Base-by-base conservation (phyloP, 2,888 invertebrate genomes). In the Apodemia hepburni region DNA sequence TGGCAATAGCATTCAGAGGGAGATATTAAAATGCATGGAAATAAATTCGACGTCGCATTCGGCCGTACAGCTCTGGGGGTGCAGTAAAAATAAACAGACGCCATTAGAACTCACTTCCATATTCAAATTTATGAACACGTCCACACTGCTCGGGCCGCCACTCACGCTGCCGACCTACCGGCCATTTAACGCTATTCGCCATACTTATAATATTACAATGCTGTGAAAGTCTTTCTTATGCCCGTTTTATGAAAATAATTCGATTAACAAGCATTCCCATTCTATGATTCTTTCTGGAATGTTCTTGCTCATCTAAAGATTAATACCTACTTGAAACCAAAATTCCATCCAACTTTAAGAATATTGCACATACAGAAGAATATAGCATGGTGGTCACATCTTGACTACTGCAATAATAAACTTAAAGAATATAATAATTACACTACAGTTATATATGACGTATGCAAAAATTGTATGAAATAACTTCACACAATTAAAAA, bases 11-110 rank as follows among this genome's bases (percentile, higher is more conserved):
- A 85, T 88, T 90, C 89, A 86, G 85, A 86, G 90, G 90, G 89
- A 86, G 91, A 91, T 91, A 91, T 91, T 91, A 91, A 91, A 91
- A 91, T 91, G 90, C 90, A 90, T 91, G 90, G 88, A 87, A 90
- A 91, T 91, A 91, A 90, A 89, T 92, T 92, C 90, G 90, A 92
- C 92, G 90, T 91, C 92, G 92, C 92, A 92, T 92, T 92, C 92
- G 92, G 85, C 82, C 89, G 82, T 85, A 80, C 85, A 79, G 85
- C 84, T 87, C 82, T 83, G 87, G 90, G 91, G 91, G 88, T 91
- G 88, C 90, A 89, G 87, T 90, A 87, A 92, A 92, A 92, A 92
- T 92, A 93, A 92, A 92, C 93, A 92, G 86, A 83, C 85, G 87
- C 88, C 87, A 92, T 92, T 90, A 92, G 86, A 88, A 90, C 88